Percentiles rank a stretch among this genome's conserved stretches.
Conservation (phyloP, 2,113 vertebrate species). For the Myrmecobius fasciatus region DNA sequence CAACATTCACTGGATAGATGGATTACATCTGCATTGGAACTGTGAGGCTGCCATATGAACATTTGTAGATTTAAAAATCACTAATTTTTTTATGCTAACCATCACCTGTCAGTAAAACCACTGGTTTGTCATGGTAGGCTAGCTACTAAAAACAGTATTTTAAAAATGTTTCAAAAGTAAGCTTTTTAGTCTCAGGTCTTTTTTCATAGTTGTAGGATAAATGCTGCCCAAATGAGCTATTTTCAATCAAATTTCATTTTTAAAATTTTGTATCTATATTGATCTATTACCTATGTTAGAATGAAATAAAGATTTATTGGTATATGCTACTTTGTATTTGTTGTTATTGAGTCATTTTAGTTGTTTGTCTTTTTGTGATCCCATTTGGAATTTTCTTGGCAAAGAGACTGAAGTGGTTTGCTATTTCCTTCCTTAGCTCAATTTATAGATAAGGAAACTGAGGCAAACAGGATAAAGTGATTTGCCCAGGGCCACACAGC, state of each 20-base stretch:
- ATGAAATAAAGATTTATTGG: not conserved
- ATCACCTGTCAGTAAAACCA: slow-evolving; percentile 20
- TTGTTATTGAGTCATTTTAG: not conserved
- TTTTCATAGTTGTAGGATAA: not conserved
- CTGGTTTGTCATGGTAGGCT: not conserved
- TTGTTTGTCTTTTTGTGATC: not conserved
- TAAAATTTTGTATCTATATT: not conserved
- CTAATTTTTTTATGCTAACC: not conserved
- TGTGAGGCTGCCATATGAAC: not conserved
- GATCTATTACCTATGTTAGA: not conserved
- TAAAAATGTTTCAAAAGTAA: slow-evolving; percentile 18
- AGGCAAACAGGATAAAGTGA: not conserved
- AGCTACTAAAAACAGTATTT: not conserved
- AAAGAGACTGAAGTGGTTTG: not conserved
- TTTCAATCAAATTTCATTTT: not conserved
- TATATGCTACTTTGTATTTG: not conserved
- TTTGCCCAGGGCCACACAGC: not conserved
- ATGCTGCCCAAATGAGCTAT: not conserved
- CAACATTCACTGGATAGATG: not conserved
- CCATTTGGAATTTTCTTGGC: not conserved
- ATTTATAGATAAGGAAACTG: not conserved
- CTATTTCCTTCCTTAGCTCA: not conserved
- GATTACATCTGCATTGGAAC: not conserved
- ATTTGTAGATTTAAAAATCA: slow-evolving; percentile 19
- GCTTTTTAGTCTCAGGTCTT: not conserved